Evolutionary conservation across 2,888 invertebrate genomes (phyloP).

Genomic region (Microdon myrmicae): DNA sequence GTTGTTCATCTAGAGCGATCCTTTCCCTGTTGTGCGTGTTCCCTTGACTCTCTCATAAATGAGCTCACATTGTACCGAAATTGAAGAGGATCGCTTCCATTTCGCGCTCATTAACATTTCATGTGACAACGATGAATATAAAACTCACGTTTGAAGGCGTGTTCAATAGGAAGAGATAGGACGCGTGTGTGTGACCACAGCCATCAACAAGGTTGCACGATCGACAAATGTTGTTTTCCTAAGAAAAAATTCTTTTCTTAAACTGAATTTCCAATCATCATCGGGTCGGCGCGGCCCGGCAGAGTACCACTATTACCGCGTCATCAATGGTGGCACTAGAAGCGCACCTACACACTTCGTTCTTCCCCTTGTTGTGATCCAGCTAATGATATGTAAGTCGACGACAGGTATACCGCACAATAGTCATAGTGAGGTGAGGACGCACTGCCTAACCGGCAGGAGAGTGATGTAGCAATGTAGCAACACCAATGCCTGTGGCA

Average conservation of each 20-base stretch:
- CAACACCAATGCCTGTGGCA: no score
- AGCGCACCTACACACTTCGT: constrained; percentile 16
- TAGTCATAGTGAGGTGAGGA: constrained; percentile 4
- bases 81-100: constrained; percentile 34
- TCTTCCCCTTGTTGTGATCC: constrained; percentile 7
- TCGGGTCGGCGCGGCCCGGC: constrained; percentile 34
- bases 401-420: not conserved
- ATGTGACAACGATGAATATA: constrained; percentile 44
- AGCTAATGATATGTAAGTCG: no score
- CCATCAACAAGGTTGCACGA: constrained; percentile 51
- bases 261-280: constrained; percentile 51
- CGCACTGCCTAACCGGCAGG: not conserved
- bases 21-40: no score
- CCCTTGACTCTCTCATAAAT: no score
- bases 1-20: no score
- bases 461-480: no score
- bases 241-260: constrained; percentile 51
- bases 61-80: no score
- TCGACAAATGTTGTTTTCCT: constrained; percentile 48
- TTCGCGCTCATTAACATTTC: constrained; percentile 51
- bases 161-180: no score
- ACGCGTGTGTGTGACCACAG: constrained; percentile 50
- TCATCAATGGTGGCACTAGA: constrained; percentile 7
- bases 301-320: constrained; percentile 41
- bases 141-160: constrained; percentile 11